Evolutionary conservation across 2,797 vertebrate species (phyloP), one percentile per base, ranked within the genome.

Genomic region (Acanthopagrus latus): DNA sequence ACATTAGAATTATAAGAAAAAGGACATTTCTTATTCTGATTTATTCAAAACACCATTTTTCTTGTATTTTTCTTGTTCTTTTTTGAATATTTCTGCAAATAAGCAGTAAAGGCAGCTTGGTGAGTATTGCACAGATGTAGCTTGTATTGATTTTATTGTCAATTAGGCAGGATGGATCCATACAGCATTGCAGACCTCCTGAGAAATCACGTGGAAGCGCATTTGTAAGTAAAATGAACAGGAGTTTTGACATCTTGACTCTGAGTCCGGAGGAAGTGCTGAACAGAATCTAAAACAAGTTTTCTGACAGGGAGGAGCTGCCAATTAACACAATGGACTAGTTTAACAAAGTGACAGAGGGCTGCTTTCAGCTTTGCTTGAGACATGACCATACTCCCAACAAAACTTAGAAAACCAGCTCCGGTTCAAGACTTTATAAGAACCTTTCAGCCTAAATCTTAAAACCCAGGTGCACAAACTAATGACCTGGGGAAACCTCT

Each of bases 81-180:
- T 62, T 75, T 65, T 27, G 5, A 51, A 68, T 74, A 33, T 55
- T 25, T 46, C 46, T 50, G 44, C 51, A 55, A 44, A 54, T 38
- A 18, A 25, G 4, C 12, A 44, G 23, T n/a, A 3, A 46, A 41
- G 33, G 25, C n/a, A 38, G 2, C n/a, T 44, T 50, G 46, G 21
- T 52, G 11, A 41, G 64, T 21, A 3, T 20, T 59, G 44, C 27
- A 46, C 59, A 64, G 48, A 62, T 73, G 57, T 27, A 62, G 47
- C 33, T 44, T n/a, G 18, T 27, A 88, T 86, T 29, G 76, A 88
- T 82, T 86, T 59, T 62, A 63, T 67, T 87, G 83, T 74, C 80
- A 89, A 65, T 91, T 86, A 83, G 70, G 38, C 23, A 48, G 70
- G 47, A 78, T 58, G n/a, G 54, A 65, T 73, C 43, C 55, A 50